Evolutionary conservation across 2,113 vertebrate genomes (phyloP).

Genomic region (Perca flavescens): DNA sequence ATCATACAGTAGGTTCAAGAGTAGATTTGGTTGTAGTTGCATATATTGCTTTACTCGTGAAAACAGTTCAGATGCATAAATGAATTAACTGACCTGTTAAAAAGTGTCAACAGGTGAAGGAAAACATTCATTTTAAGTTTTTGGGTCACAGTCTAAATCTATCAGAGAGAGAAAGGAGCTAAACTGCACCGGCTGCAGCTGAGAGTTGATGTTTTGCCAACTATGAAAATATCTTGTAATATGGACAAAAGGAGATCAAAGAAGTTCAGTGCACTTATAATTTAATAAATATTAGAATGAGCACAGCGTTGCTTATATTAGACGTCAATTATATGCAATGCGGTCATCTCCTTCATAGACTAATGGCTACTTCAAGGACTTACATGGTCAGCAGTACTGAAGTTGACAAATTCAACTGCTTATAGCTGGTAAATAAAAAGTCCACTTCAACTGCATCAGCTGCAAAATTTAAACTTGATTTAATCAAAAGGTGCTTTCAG

Average conservation of each 20-base stretch:
- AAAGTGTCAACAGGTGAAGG: conserved; percentile 17
- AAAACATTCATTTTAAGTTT: conserved; percentile 43
- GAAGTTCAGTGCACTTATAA: neutral
- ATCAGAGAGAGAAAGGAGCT: conserved; percentile 54
- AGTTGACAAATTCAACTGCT: conserved; percentile 45
- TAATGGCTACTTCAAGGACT: conserved; percentile 18
- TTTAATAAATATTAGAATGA: conserved; percentile 5
- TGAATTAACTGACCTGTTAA: conserved; percentile 38
- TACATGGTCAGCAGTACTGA: conserved; percentile 22
- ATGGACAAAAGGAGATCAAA: conserved; percentile 10
- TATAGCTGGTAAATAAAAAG: conserved; percentile 13
- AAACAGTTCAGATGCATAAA: conserved; percentile 34
- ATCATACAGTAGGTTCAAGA: conserved; percentile 4
- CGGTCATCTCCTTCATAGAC: neutral
- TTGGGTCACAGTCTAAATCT: conserved; percentile 57
- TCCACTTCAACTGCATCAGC: conserved; percentile 15
- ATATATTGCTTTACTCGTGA: conserved; percentile 59
- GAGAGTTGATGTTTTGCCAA: neutral
- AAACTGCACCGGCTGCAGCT: conserved; percentile 41
- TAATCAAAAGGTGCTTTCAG: conserved; percentile 58
- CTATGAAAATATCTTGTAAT: conserved; percentile 37
- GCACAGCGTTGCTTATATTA: neutral
- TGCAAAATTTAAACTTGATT: conserved; percentile 25
- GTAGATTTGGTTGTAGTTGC: conserved; percentile 45
- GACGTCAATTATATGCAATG: neutral